Percentiles rank a stretch among this genome's conserved stretches.
phyloP scores from a whole-genome alignment of 2,797 vertebrate genomes.

The Urophycis tenuis region DNA sequence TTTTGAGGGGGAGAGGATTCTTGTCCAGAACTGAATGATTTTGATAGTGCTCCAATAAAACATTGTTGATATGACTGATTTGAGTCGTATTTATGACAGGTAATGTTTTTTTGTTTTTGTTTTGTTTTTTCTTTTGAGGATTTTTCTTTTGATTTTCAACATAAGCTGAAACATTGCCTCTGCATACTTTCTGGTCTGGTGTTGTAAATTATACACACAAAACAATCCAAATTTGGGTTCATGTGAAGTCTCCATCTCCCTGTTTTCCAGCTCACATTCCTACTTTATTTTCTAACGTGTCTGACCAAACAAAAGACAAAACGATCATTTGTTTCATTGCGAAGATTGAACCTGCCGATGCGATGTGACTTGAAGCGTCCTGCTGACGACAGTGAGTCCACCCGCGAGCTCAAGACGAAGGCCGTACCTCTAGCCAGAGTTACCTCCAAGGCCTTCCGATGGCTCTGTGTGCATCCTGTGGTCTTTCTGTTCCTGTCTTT shows the following conservation, averaged over 20 bases:
- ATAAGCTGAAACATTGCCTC: not conserved
- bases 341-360: not conserved
- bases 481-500: constrained; percentile 40
- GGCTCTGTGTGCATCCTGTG: constrained; percentile 51
- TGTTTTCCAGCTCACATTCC: not conserved
- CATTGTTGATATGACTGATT: not conserved
- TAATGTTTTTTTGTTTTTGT: not conserved
- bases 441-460: constrained; percentile 67
- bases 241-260: not conserved
- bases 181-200: not conserved
- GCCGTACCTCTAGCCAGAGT: constrained; percentile 49
- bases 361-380: constrained; percentile 22
- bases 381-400: constrained; percentile 48
- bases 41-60: not conserved
- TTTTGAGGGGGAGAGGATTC: constrained; percentile 33
- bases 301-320: not conserved
- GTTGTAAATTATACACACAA: not conserved
- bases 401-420: constrained; percentile 70
- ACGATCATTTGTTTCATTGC: not conserved
- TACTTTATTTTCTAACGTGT: not conserved
- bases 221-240: not conserved
- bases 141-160: not conserved
- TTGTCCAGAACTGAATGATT: not conserved
- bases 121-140: not conserved
- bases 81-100: not conserved